Conservation (phyloP, 1,140 invertebrate genomes). For the Aphelinus atriplicis region DNA sequence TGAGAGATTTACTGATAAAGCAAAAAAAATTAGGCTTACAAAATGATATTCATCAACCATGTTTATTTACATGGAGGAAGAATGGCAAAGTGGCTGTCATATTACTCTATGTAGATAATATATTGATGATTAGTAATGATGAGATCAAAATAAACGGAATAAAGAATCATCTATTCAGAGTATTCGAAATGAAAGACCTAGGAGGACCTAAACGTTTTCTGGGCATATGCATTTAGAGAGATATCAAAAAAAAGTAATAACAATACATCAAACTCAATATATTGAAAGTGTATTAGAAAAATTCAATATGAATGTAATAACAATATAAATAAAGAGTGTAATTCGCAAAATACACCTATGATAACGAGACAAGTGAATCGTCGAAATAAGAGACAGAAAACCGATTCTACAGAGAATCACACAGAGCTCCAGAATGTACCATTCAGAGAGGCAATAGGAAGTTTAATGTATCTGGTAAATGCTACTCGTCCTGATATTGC, state of each 20-base stretch:
- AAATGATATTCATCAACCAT: no score
- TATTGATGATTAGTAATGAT: constrained; percentile 36
- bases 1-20: no score
- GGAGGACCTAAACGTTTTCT: constrained; percentile 34
- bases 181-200: constrained; percentile 29
- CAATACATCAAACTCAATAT: constrained; percentile 29
- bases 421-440: no score
- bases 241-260: constrained; percentile 29
- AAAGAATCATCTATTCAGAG: constrained; percentile 28
- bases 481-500: constrained; percentile 41
- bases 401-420: no score
- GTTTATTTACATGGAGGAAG: no score
- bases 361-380: constrained; percentile 20
- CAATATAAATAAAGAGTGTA: constrained; percentile 41
- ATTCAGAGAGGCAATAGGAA: no score
- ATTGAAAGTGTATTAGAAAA: constrained; percentile 41
- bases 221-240: constrained; percentile 34
- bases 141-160: constrained; percentile 28
- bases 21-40: no score
- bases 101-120: constrained; percentile 23
- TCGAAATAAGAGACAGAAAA: constrained; percentile 51
- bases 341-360: constrained; percentile 30
- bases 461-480: no score
- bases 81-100: no score
- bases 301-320: constrained; percentile 45